Evolutionary conservation across 53 echinoderm and acorn worm genomes (phyloP), one percentile per base, ranked within the genome.

Genomic region (Henricia sp.): DNA sequence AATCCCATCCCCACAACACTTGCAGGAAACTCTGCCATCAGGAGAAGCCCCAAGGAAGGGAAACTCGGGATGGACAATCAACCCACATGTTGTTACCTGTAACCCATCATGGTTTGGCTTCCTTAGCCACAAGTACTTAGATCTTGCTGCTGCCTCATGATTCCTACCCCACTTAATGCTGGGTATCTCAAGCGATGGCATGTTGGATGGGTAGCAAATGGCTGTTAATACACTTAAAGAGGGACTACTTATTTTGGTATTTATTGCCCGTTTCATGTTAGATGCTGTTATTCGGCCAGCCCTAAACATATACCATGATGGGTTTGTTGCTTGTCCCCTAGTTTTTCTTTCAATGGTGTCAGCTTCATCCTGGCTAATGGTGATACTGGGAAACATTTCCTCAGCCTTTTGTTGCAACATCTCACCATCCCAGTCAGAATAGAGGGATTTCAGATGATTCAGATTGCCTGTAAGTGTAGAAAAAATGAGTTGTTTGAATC

Each of bases 251-350:
- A 58, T 11, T 20, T n/a, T 58, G 23, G 59, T 58, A 26, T 23
- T 58, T 12, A 58, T 58, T 20, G 59, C 59, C 23, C 59, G 20
- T 58, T 58, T 58, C 59, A 58, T 58, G 59, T 58, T 58, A 11
- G 59, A 58, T 58, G 59, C 59, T 58, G 59, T 58, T 11, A 58
- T 58, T 21, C 59, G 59, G 27, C 59, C 59, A 58, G 59, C 59
- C 27, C 59, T 21, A 27, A 58, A 58, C 17, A 58, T 58, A 9
- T 58, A 26, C 52, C 52, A 52, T 52, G 52, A 52, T 17, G 17
- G 16, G 53, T n/a, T n/a, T n/a, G n/a, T 53, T 53, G 53, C 19
- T 24, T 53, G 53, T 53, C 19, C 53, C 24, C 52, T 60, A 29
- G 60, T 60, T 60, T 60, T 13, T 12, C 3, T 8, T 28, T 60